These are phyloP conservation scores for Leuciscus idus DNA, from an alignment of 2,113 vertebrate genomes.

Conservation along the genomic window DNA sequence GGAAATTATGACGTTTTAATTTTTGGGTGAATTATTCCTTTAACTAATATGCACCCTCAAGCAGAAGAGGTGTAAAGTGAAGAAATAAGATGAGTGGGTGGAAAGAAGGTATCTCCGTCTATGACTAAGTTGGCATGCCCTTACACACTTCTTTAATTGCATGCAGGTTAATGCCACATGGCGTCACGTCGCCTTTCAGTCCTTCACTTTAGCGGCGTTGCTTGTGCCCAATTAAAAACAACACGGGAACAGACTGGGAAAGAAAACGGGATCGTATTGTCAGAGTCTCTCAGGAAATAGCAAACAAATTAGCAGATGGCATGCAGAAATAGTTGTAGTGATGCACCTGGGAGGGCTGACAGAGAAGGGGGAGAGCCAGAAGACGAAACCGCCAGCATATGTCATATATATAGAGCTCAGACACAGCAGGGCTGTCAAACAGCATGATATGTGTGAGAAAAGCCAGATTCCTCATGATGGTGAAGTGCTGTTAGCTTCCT, in stretches of 20 bases:
- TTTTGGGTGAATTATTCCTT: neutral
- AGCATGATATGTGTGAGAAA: constrained; percentile 43
- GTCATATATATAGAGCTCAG: constrained; percentile 48
- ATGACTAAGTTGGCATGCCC: constrained; percentile 25
- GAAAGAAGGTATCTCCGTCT: neutral
- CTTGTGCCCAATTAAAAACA: constrained; percentile 49
- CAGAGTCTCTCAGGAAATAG: constrained; percentile 37
- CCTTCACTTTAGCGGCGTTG: constrained; percentile 1
- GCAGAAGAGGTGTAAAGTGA: constrained; percentile 28
- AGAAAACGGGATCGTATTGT: constrained; percentile 30
- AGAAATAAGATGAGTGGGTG: constrained; percentile 18
- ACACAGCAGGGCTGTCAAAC: constrained; percentile 33
- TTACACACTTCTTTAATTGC: constrained; percentile 30
- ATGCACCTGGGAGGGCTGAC: constrained; percentile 48
- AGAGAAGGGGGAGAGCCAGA: constrained; percentile 43
- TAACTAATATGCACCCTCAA: neutral
- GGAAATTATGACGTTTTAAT: neutral
- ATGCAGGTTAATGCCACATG: constrained; percentile 31
- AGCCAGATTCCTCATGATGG: constrained; percentile 10
- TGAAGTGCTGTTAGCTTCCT: constrained; percentile 17
- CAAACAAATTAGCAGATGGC: constrained; percentile 56
- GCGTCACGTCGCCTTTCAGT: constrained; percentile 5
- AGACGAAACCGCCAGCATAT: constrained; percentile 51
- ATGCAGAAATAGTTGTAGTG: constrained; percentile 52
- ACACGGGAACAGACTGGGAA: constrained; percentile 40